phyloP scores from a whole-genome alignment of 1,140 invertebrate genomes.

The Bombus waltoni region DNA sequence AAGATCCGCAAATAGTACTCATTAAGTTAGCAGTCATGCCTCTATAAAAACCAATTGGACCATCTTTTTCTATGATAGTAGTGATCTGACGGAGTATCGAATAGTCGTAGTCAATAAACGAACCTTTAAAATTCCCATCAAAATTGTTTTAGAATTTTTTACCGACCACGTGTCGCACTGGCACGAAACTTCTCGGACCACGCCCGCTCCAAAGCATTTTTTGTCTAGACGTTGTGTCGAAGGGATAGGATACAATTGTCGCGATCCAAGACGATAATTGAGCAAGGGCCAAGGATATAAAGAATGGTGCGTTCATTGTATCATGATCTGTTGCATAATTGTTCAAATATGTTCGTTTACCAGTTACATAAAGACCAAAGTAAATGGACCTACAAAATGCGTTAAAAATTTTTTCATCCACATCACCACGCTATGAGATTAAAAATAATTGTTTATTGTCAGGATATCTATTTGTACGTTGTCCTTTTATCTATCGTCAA shows the following conservation, averaged over 20 bases:
- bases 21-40: conserved; percentile 17
- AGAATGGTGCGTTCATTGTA: neutral
- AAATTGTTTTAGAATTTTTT: neutral
- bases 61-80: conserved; percentile 11
- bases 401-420: neutral
- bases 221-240: conserved; percentile 24
- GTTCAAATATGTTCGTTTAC: conserved; percentile 11
- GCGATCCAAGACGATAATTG: neutral
- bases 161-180: conserved; percentile 8
- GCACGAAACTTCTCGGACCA: neutral
- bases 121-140: neutral
- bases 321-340: neutral
- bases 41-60: conserved; percentile 13
- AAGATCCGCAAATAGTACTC: conserved; percentile 14
- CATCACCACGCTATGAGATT: neutral
- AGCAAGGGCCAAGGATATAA: conserved; percentile 15
- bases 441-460: neutral
- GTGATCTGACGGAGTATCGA: neutral
- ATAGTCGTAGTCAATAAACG: neutral
- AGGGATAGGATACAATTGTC: neutral
- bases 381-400: conserved; percentile 14
- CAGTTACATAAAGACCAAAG: conserved; percentile 17
- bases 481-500: neutral
- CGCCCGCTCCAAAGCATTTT: conserved; percentile 44
- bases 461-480: neutral